Evolutionary conservation across 2,888 invertebrate genomes (phyloP).

Genomic region (Daptonema setosum): DNA sequence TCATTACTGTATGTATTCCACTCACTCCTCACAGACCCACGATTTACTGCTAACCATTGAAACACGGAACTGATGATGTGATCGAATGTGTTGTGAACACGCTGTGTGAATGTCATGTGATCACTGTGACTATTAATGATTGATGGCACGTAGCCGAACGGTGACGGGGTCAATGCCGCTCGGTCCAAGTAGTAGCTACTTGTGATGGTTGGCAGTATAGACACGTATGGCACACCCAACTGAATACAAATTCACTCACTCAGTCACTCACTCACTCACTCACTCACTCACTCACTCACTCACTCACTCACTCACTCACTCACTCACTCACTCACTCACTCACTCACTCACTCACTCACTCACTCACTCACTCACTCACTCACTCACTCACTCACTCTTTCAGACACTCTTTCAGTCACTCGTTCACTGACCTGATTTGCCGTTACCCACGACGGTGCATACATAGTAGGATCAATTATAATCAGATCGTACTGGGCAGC

Average conservation of each 20-base stretch:
- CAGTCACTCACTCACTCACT: too few species aligned
- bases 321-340: too few species aligned
- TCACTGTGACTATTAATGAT: neutral
- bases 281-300: too few species aligned
- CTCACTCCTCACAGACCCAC: too few species aligned
- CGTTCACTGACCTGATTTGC: neutral
- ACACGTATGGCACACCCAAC: neutral
- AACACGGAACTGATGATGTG: neutral
- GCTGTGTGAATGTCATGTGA: neutral
- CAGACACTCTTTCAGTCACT: too few species aligned
- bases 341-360: too few species aligned
- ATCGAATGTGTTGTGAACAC: neutral
- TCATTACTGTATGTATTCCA: too few species aligned
- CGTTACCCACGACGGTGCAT: neutral
- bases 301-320: too few species aligned
- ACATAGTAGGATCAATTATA: neutral
- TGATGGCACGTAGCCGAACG: neutral
- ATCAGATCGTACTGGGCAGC: neutral
- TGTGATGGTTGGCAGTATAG: neutral
- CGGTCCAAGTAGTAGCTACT: neutral
- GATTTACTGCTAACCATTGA: neutral
- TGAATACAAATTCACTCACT: too few species aligned
- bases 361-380: too few species aligned
- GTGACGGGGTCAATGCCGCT: neutral
- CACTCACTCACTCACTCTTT: too few species aligned